Evolutionary conservation across 2,113 vertebrate species (phyloP).

Genomic region (Monopterus albus): DNA sequence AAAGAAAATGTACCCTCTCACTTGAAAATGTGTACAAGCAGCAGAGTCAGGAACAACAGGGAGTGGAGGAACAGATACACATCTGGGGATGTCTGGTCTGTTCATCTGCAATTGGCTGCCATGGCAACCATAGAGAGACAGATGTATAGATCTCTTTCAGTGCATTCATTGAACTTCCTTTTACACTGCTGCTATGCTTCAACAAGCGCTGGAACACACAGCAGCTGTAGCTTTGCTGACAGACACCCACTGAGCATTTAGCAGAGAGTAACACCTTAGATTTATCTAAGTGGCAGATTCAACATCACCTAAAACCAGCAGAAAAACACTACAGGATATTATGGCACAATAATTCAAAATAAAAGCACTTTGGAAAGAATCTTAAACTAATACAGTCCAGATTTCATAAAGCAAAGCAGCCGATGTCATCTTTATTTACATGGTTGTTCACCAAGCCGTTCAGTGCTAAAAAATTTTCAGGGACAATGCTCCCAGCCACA

Average conservation of each 20-base stretch:
- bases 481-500: conserved; percentile 36
- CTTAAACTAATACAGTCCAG: conserved; percentile 3
- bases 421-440: conserved; percentile 29
- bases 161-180: conserved; percentile 4
- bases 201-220: neutral
- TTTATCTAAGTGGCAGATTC: conserved; percentile 20
- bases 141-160: conserved; percentile 5
- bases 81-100: conserved; percentile 8
- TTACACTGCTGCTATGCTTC: neutral
- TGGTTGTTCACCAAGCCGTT: conserved; percentile 13
- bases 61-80: neutral
- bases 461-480: conserved; percentile 3
- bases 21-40: neutral
- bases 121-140: conserved; percentile 27
- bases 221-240: neutral
- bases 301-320: conserved; percentile 12
- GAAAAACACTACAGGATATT: conserved; percentile 6
- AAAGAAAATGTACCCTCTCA: neutral
- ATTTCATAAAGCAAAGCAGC: conserved; percentile 46
- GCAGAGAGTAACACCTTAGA: conserved; percentile 3
- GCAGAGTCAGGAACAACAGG: conserved; percentile 5
- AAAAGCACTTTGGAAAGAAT: neutral
- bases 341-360: neutral
- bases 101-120: conserved; percentile 40
- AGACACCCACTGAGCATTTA: conserved; percentile 2